Percentiles rank a stretch among this genome's conserved stretches.
phyloP scores from a whole-genome alignment of 2,797 vertebrate genomes.

The Aldrovandia affinis region DNA sequence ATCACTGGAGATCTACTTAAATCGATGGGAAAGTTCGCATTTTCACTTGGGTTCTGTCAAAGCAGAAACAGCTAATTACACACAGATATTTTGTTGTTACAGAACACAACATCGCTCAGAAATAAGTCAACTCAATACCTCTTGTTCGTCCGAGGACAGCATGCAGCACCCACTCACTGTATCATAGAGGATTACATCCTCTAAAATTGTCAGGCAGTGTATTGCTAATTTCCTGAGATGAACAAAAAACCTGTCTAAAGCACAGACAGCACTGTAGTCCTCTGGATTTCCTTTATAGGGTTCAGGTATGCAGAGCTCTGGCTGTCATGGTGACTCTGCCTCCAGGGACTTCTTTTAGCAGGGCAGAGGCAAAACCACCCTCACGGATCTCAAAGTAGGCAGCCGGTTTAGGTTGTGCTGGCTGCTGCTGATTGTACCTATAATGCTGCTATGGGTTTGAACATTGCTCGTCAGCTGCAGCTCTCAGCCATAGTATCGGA shows the following conservation, averaged over 20 bases:
- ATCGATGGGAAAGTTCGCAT: background rate
- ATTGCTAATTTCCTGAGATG: background rate
- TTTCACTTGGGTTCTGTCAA: background rate
- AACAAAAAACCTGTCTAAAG: background rate
- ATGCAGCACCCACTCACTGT: background rate
- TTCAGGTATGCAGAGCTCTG: background rate
- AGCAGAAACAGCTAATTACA: background rate
- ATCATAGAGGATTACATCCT: background rate
- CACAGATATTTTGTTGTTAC: background rate
- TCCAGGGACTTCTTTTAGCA: background rate
- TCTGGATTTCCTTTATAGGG: background rate
- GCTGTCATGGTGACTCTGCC: background rate
- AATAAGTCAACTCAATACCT: conserved; percentile 4
- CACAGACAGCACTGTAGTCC: background rate
- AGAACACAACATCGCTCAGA: background rate
- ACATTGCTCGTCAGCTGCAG: background rate
- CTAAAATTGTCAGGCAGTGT: background rate
- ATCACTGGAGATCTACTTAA: background rate
- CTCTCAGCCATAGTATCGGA: background rate
- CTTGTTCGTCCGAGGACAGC: background rate
- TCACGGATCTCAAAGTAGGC: background rate
- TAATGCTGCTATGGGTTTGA: background rate
- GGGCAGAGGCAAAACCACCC: background rate
- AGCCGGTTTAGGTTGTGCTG: background rate
- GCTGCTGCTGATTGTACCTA: background rate